Evolutionary conservation across 2,888 invertebrate species (phyloP).

Genomic region (Mayetiola destructor): DNA sequence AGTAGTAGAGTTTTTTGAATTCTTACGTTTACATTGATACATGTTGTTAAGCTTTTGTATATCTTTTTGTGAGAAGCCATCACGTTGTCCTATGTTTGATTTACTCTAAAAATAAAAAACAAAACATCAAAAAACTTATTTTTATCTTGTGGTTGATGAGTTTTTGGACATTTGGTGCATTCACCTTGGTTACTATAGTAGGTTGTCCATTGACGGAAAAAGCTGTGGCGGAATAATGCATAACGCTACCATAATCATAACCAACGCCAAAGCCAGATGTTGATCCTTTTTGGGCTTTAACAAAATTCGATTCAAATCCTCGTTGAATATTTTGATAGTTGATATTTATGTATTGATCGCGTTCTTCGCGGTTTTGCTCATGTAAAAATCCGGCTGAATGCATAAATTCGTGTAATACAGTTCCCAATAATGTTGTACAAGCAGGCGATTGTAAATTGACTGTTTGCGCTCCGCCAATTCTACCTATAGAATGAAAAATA

Average conservation of each 20-base stretch:
- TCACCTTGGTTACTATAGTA: slow-evolving; percentile 51
- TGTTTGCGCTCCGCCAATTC: slow-evolving; percentile 44
- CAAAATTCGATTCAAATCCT: slow-evolving; percentile 52
- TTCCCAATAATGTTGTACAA: slow-evolving; percentile 52
- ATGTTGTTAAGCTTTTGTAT: slow-evolving; percentile 52
- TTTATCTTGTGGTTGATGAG: too few species aligned
- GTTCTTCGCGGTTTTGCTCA: slow-evolving; percentile 57
- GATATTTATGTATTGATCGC: slow-evolving; percentile 44
- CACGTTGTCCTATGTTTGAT: slow-evolving; percentile 46
- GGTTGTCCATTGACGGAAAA: slow-evolving; percentile 50
- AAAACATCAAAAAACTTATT: neutral
- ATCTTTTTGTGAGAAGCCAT: slow-evolving; percentile 51
- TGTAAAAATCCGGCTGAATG: slow-evolving; percentile 61
- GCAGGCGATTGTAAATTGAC: slow-evolving; percentile 53
- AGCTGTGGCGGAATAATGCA: slow-evolving; percentile 58
- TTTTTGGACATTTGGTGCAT: slow-evolving; percentile 14
- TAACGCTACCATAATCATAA: slow-evolving; percentile 58
- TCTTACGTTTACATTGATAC: slow-evolving; percentile 43
- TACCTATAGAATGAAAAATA: slow-evolving; percentile 57
- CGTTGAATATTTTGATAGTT: slow-evolving; percentile 22
- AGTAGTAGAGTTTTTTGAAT: slow-evolving; percentile 9
- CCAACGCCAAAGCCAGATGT: slow-evolving; percentile 45
- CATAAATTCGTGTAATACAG: slow-evolving; percentile 56
- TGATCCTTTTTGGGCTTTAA: slow-evolving; percentile 40
- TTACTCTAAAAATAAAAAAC: neutral